Evolutionary conservation across 2,888 invertebrate species (phyloP), one percentile per base, ranked within the genome.

Genomic region (Cataglyphis livida): DNA sequence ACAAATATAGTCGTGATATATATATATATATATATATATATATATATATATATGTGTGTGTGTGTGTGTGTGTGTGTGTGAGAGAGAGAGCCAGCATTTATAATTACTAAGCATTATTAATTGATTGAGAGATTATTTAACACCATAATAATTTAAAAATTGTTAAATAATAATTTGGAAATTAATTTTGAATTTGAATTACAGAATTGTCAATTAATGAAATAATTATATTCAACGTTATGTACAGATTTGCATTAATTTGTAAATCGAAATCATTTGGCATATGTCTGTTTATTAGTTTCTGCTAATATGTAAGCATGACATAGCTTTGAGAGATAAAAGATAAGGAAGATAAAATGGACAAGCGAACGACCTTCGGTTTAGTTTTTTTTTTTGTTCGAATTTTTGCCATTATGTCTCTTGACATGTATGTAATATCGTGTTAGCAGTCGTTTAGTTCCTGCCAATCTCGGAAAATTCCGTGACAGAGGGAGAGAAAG

Each of bases 361-460:
- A n/a, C 35, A 21, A 44, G 25, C 44, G n/a, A 54, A 51, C 62
- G 32, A 10, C 15, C 12, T n/a, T 7, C 4, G 6, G 9, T 44
- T 28, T n/a, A 10, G 4, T 44, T 32, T 32, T 59, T 32, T 32
- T 35, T 78, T 78, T 78, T 78, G 44, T 78, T 25, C 70, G 32
- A 70, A 32, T 70, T 78, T 70, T 70, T 15, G 10, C 4, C 10
- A 18, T 15, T 7, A 57, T 18, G 35, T 78, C 21, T 44, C 44
- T n/a, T 18, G 28, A 38, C 51, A 64, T 35, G 25, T 7, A 38
- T 9, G 21, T 78, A 59, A 78, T 38, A 28, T 25, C 12, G 10
- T 28, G 4, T 51, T 18, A 25, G 1, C 35, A 21, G 3, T 7
- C 21, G 10, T 73, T 73, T 35, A 10, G 28, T 44, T 41, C 28